A percentile compares a stretch with the other conserved stretches of the same genome.
Evolutionary conservation across 2,797 vertebrate species (phyloP).

Genomic region (Onychomys leucogaster): DNA sequence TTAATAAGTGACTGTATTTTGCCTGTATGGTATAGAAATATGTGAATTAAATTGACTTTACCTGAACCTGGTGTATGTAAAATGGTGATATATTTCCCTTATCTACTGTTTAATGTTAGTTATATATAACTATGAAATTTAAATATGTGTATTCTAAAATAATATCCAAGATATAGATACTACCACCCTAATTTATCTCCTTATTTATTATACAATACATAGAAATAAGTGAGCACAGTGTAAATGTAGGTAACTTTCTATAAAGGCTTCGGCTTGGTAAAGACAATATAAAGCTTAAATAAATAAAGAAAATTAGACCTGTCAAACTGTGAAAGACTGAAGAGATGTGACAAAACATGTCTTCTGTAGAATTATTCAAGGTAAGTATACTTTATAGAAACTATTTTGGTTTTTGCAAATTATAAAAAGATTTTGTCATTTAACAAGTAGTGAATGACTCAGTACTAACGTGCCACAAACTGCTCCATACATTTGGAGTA

Average conservation of each 20-base stretch:
- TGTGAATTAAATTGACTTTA: neutral
- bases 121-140: neutral
- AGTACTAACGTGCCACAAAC: neutral
- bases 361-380: neutral
- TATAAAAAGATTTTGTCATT: neutral
- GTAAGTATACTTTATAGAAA: neutral
- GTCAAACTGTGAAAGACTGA: neutral
- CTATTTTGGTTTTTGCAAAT: neutral
- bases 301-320: conserved; percentile 13
- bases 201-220: neutral
- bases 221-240: neutral
- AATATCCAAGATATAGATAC: neutral
- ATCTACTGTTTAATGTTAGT: neutral
- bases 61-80: neutral
- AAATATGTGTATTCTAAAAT: conserved; percentile 10
- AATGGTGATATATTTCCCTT: neutral
- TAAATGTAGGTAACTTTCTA: neutral
- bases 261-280: conserved; percentile 26
- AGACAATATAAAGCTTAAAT: neutral
- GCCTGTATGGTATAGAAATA: neutral
- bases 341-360: neutral
- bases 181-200: neutral
- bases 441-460: neutral
- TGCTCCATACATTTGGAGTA: neutral
- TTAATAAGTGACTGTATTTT: neutral